Evolutionary conservation across 2,113 vertebrate genomes (phyloP), one percentile per base, ranked within the genome.

Genomic region (Phylloscopus trochilus): DNA sequence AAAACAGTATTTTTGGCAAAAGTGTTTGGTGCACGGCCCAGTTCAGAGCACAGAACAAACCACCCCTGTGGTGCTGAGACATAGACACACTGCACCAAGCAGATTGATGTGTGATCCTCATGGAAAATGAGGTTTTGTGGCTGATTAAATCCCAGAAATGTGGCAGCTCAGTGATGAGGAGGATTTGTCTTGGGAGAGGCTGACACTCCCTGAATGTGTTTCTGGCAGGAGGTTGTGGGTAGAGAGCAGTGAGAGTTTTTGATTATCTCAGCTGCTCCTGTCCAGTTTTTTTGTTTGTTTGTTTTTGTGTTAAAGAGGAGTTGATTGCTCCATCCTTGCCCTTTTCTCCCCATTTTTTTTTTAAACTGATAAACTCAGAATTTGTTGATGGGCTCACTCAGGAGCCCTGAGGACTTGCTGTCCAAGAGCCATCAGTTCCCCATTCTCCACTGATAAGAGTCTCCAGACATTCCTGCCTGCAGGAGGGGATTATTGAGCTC

Each of bases 61-160:
- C 9, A 2, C 0, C 0, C 4, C 22, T 17, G 24, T 15, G 30
- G 4, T 85, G 70, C 24, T 2, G 24, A 53, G 31, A 41, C 17
- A 35, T 72, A 17, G 21, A 56, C 5, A 3, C 26, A 2, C 8
- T 15, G 28, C 30, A 56, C 21, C 3, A 6, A 49, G 43, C 35
- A 8, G 35, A 11, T 3, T 1, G 8, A 14, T 47, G 14, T 43
- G n/a, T 35, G n/a, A 41, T 47, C 35, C 15, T 60, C 3, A 0
- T 31, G 55, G 24, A 33, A 41, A 83, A 64, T 6, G 7, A 59
- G 66, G 6, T 46, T 37, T 49, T 1, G 0, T 12, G 41, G 41
- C 21, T 3, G 1, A 2, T 33, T 52, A 72, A 68, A 56, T 35
- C 49, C 59, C 37, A 17, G 2, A 27, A 73, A 5, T 8, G 31